Percentiles rank a stretch among this genome's conserved stretches.
These are phyloP conservation scores for Coreoperca whiteheadi DNA, from an alignment of 2,113 vertebrate genomes.

Conservation along the genomic window DNA sequence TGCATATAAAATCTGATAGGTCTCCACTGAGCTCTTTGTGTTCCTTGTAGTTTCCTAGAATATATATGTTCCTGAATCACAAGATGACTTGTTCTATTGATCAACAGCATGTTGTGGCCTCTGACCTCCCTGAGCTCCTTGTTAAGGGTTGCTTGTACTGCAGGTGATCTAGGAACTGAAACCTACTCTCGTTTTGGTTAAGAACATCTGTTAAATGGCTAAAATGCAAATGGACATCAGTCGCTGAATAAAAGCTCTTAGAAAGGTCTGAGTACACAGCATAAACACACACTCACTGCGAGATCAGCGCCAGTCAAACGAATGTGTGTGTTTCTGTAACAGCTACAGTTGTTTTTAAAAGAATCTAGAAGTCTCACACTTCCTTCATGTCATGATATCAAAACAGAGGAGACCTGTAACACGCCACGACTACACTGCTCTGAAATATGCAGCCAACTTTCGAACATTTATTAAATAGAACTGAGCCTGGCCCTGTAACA, in stretches of 20 bases:
- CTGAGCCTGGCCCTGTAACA: no score
- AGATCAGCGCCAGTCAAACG: constrained; percentile 13
- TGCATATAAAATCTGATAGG: neutral
- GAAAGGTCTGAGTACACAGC: neutral
- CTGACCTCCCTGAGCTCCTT: constrained; percentile 13
- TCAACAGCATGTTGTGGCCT: neutral
- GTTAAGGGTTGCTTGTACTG: neutral
- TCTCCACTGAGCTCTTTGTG: neutral
- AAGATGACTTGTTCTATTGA: neutral
- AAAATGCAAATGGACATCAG: constrained; percentile 6
- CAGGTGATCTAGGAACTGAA: neutral
- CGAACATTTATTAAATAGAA: no score
- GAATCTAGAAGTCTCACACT: neutral
- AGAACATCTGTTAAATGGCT: neutral
- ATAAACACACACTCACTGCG: neutral
- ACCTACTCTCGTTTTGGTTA: neutral
- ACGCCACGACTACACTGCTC: no score
- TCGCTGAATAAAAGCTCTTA: constrained; percentile 15
- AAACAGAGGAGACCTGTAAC: no score
- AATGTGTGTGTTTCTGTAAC: constrained; percentile 4
- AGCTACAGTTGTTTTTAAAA: neutral
- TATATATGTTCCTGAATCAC: neutral
- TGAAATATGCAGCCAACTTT: no score
- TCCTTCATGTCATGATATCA: no score
- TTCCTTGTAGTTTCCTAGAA: neutral